A percentile compares a stretch with the other conserved stretches of the same genome.
Conservation (phyloP, 2,113 vertebrate genomes). For the Brienomyrus longianalis region DNA sequence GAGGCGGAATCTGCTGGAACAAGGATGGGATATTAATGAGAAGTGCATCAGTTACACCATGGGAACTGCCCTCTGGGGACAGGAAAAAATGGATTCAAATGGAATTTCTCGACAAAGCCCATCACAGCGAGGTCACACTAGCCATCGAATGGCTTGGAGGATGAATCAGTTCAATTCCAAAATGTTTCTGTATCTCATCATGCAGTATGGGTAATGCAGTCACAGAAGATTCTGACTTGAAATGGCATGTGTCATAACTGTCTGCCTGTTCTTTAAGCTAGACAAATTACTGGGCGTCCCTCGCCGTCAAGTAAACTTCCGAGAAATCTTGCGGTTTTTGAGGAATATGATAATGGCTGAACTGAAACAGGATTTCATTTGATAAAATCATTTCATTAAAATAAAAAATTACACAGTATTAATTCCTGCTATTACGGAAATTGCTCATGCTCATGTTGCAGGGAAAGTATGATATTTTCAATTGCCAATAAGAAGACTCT, state of each 20-base stretch:
- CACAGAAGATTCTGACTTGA: neutral
- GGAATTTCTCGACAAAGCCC: neutral
- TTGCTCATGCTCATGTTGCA: neutral
- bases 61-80: neutral
- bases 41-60: neutral
- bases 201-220: neutral
- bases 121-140: neutral
- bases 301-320: neutral
- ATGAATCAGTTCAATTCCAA: neutral
- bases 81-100: neutral
- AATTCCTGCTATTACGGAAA: neutral
- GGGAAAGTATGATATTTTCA: neutral
- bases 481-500: neutral
- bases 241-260: neutral
- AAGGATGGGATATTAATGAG: neutral
- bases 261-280: neutral
- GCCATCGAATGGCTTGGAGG: neutral
- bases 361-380: neutral
- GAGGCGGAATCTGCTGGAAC: neutral
- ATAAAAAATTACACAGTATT: neutral
- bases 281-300: neutral
- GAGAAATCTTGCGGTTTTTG: neutral
- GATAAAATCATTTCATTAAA: neutral
- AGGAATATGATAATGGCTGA: neutral
- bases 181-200: slow-evolving; percentile 1